These are phyloP conservation scores for Orthonychiurus folsomi DNA, from an alignment of 2,888 invertebrate species.

Conservation along the genomic window DNA sequence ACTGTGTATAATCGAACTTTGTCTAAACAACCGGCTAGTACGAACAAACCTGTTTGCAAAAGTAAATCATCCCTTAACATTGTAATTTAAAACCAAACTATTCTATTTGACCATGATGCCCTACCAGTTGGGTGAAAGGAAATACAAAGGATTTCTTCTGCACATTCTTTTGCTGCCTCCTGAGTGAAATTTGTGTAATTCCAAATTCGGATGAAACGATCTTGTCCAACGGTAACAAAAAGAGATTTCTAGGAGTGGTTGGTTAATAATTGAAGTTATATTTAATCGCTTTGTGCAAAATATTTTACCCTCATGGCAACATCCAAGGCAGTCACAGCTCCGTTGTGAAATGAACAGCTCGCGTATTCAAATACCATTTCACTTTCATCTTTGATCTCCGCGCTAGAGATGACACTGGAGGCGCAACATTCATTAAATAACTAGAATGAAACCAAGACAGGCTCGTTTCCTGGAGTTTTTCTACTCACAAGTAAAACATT, in stretches of 20 bases:
- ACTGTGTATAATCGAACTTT: conserved; percentile 80
- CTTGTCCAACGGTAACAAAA: conserved; percentile 71
- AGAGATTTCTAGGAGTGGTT: too few relatives aligned
- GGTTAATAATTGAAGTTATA: too few relatives aligned
- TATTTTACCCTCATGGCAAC: conserved; percentile 80
- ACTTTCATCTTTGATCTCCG: conserved; percentile 49
- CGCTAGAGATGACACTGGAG: too few relatives aligned
- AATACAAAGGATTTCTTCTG: conserved; percentile 68
- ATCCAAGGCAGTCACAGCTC: conserved; percentile 67
- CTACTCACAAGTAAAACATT: conserved; percentile 46
- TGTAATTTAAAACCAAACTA: too few relatives aligned
- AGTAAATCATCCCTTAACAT: conserved; percentile 10
- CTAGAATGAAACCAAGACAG: too few relatives aligned
- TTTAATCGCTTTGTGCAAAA: too few relatives aligned
- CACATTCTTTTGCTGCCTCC: conserved; percentile 66
- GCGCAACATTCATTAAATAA: too few relatives aligned
- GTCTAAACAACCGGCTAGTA: conserved; percentile 81
- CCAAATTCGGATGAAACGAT: conserved; percentile 82
- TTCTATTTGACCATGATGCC: too few relatives aligned
- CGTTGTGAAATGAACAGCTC: conserved; percentile 70
- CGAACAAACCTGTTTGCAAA: conserved; percentile 64
- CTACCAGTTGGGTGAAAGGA: conserved; percentile 58
- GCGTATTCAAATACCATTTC: conserved; percentile 57
- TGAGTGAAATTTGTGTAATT: conserved; percentile 76
- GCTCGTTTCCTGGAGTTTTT: too few relatives aligned